phyloP scores from a whole-genome alignment of 2,113 vertebrate species.

The Antechinus stuartii region DNA sequence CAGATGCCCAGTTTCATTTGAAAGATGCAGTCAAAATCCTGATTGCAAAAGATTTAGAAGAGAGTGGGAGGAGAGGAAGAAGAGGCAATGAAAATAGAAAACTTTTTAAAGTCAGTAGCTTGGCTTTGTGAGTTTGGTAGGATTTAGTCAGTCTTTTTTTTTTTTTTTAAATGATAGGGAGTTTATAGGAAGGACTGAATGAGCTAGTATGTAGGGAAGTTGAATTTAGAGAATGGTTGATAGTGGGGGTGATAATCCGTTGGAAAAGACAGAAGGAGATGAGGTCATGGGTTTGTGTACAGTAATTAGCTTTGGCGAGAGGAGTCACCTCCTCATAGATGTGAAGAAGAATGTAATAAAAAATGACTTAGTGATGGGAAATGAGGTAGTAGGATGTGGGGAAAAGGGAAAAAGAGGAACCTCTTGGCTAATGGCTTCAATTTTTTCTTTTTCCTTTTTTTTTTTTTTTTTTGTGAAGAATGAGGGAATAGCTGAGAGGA shows the following conservation, averaged over 20 bases:
- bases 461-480: too few species aligned
- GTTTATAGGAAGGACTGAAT: neutral
- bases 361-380: too few species aligned
- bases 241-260: neutral
- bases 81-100: neutral
- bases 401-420: too few species aligned
- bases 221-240: neutral
- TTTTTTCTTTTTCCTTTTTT: too few species aligned
- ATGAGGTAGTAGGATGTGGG: too few species aligned
- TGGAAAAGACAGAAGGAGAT: neutral
- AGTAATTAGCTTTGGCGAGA: neutral
- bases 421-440: too few species aligned
- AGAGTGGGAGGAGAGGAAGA: neutral
- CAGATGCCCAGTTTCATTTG: neutral
- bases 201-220: neutral
- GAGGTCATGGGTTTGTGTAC: neutral
- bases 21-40: neutral
- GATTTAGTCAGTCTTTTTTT: neutral
- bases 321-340: neutral
- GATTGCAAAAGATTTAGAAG: neutral
- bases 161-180: neutral
- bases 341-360: neutral
- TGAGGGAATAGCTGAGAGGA: too few species aligned
- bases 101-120: neutral
- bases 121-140: neutral